Conservation (phyloP, 2,888 invertebrate species). For the Drosophila peninsularis region DNA sequence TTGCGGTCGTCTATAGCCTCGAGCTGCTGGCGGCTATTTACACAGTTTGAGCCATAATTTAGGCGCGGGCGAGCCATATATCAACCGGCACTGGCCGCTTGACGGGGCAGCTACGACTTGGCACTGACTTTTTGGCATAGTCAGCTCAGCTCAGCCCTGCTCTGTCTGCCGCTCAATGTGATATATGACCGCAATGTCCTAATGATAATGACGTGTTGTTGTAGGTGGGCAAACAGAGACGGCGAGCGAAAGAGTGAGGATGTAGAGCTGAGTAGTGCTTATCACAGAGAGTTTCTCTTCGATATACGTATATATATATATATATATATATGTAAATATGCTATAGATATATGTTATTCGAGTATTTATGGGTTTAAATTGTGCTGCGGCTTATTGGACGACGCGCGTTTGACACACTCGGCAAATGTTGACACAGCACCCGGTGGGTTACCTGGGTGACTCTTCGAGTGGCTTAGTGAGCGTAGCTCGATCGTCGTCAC, state of each 20-base stretch:
- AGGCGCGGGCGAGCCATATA: conserved; percentile 73
- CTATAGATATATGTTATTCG: conserved; percentile 11
- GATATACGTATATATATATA: neutral
- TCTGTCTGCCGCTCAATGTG: conserved; percentile 40
- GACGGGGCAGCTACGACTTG: conserved; percentile 21
- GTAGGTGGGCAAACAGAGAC: conserved; percentile 33
- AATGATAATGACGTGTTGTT: conserved; percentile 75
- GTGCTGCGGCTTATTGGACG: conserved; percentile 49
- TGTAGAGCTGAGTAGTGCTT: conserved; percentile 19
- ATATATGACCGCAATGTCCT: conserved; percentile 69
- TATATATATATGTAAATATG: neutral
- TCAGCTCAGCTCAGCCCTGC: neutral
- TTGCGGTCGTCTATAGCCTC: conserved; percentile 69
- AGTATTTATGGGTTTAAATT: conserved; percentile 69
- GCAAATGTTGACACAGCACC: conserved; percentile 67
- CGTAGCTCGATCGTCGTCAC: neutral
- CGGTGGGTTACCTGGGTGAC: conserved; percentile 33
- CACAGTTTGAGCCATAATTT: conserved; percentile 69
- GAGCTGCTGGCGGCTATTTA: conserved; percentile 76
- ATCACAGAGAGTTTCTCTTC: conserved; percentile 23
- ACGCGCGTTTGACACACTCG: conserved; percentile 77
- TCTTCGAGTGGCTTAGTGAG: conserved; percentile 11
- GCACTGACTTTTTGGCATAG: conserved; percentile 17
- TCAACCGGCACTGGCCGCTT: conserved; percentile 40
- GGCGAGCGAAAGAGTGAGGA: neutral